A percentile compares a stretch with the other conserved stretches of the same genome.
These are phyloP conservation scores for Hemiprocne comata DNA, from an alignment of 2,113 vertebrate genomes.

Conservation along the genomic window DNA sequence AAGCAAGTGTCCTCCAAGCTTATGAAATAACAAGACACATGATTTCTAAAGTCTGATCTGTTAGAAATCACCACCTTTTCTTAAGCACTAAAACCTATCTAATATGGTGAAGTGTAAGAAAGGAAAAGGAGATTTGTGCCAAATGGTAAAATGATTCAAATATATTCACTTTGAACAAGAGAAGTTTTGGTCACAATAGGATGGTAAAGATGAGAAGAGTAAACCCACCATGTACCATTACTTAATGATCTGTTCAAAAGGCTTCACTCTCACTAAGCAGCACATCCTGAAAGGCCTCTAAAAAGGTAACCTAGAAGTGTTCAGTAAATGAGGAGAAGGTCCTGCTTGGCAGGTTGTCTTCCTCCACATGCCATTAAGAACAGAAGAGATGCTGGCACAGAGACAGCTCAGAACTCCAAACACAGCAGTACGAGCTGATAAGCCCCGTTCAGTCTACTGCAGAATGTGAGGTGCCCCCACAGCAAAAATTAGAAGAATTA, in stretches of 20 bases:
- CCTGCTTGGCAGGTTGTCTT: background rate
- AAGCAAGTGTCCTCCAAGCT: background rate
- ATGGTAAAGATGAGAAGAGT: background rate
- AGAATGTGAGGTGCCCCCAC: background rate
- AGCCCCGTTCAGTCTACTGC: background rate
- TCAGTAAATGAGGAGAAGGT: background rate
- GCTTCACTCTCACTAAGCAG: background rate
- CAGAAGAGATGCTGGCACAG: background rate
- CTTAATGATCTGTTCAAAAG: background rate
- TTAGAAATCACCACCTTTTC: background rate
- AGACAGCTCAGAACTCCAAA: background rate
- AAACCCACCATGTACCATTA: background rate
- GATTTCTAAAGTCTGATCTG: background rate
- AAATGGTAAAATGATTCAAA: background rate
- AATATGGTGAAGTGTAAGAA: background rate
- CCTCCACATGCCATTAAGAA: background rate
- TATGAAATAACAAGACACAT: background rate
- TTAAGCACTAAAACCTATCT: background rate
- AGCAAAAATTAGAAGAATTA: background rate
- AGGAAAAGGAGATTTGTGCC: background rate
- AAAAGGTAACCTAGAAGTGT: background rate
- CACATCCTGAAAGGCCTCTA: background rate
- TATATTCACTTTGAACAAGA: background rate
- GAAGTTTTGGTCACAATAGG: background rate
- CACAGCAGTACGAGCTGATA: background rate